phyloP scores from a whole-genome alignment of 1,140 invertebrate species.

The Bombus superbus region DNA sequence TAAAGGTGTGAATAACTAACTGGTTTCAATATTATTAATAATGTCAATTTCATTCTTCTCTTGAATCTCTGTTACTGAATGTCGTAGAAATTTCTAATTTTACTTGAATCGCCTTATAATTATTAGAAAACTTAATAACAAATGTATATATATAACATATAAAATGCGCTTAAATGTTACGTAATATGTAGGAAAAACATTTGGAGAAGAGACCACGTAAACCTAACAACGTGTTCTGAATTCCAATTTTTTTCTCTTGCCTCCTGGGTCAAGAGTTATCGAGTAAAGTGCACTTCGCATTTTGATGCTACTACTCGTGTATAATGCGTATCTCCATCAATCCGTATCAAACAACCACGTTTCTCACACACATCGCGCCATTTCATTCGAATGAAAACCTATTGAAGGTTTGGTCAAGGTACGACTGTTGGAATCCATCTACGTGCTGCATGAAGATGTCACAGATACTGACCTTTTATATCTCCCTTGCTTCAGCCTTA shows the following conservation, averaged over 20 bases:
- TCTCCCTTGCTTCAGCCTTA: neutral
- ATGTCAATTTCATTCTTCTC: too few species aligned
- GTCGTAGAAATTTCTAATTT: too few species aligned
- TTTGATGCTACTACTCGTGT: slow-evolving; percentile 17
- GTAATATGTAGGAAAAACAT: neutral
- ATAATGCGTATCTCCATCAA: slow-evolving; percentile 26
- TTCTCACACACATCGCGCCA: neutral
- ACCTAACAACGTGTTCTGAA: neutral
- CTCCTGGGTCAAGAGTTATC: slow-evolving; percentile 12
- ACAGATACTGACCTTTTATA: neutral
- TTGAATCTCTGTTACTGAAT: too few species aligned
- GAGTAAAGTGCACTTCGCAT: slow-evolving; percentile 23
- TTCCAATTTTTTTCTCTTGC: neutral
- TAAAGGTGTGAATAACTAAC: too few species aligned
- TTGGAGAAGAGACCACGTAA: neutral
- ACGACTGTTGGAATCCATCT: neutral
- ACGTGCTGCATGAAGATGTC: neutral
- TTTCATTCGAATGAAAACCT: neutral
- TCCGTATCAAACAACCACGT: slow-evolving; percentile 13
- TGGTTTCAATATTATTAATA: too few species aligned
- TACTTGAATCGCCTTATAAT: too few species aligned
- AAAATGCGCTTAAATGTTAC: neutral
- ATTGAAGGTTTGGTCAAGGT: neutral
- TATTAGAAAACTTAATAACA: neutral
- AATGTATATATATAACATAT: too few species aligned